Percentiles rank a stretch among this genome's conserved stretches.
These are phyloP conservation scores for Pardalotus punctatus DNA, from an alignment of 2,113 vertebrate species.

Conservation along the genomic window DNA sequence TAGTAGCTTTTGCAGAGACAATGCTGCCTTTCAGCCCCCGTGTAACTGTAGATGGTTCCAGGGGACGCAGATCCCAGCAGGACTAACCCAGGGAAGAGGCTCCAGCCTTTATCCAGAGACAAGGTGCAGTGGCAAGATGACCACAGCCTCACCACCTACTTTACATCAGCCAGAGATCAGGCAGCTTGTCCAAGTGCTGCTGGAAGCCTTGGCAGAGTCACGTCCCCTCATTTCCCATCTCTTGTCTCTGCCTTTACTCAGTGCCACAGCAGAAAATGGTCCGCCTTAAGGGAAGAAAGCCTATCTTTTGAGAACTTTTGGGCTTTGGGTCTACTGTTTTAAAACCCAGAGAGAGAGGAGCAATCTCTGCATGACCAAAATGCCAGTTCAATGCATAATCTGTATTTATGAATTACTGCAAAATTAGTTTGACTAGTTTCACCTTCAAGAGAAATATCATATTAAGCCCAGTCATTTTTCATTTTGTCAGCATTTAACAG, in stretches of 20 bases:
- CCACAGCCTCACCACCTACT: background rate
- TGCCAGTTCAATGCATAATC: background rate
- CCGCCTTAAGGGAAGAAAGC: background rate
- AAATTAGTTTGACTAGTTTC: background rate
- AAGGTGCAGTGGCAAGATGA: background rate
- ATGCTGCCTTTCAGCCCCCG: background rate
- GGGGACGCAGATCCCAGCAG: background rate
- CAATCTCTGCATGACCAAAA: background rate
- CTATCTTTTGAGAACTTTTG: background rate
- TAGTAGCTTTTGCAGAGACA: background rate
- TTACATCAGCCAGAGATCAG: background rate
- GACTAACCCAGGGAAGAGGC: background rate
- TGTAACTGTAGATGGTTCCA: background rate
- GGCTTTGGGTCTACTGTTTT: background rate
- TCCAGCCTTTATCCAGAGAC: background rate
- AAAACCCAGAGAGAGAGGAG: background rate
- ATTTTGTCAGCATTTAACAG: background rate
- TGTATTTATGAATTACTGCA: background rate
- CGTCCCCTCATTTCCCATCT: background rate
- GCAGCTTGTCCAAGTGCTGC: background rate
- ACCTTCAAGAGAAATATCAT: background rate
- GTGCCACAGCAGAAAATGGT: background rate
- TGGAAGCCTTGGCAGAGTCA: background rate
- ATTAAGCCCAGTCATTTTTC: background rate
- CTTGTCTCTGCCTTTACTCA: background rate